Percentiles rank a stretch among this genome's conserved stretches.
Evolutionary conservation across 2,888 invertebrate species (phyloP).

Genomic region (Cheilosia vulpina): DNA sequence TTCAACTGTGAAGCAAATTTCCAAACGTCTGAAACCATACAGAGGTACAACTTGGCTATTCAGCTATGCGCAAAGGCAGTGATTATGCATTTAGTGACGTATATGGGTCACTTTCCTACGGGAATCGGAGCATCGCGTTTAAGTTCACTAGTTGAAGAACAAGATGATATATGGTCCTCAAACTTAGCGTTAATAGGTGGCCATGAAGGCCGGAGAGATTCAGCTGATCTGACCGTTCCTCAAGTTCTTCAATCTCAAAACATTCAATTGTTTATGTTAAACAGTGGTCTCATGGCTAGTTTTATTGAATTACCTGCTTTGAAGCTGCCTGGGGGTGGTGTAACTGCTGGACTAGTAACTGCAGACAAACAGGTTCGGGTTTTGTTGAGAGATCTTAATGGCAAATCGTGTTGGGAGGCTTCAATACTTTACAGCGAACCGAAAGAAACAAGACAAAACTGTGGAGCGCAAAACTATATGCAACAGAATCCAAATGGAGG

Average conservation of each 20-base stretch:
- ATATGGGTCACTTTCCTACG: constrained; percentile 97
- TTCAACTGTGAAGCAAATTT: constrained; percentile 80
- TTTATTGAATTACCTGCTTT: constrained; percentile 94
- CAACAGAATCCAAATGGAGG: constrained; percentile 50
- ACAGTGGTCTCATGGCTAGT: constrained; percentile 92
- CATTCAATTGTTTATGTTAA: constrained; percentile 93
- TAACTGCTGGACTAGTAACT: constrained; percentile 90
- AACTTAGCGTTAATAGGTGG: constrained; percentile 61
- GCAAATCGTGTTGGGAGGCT: constrained; percentile 98
- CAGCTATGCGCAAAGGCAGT: constrained; percentile 85
- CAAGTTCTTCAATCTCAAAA: constrained; percentile 93
- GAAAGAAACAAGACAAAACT: constrained; percentile 48
- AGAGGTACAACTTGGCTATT: constrained; percentile 85
- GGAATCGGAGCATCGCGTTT: constrained; percentile 94
- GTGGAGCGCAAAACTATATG: constrained; percentile 68
- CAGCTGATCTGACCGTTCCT: constrained; percentile 90
- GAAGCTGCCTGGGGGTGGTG: constrained; percentile 91
- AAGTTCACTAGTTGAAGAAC: constrained; percentile 95
- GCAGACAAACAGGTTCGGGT: constrained; percentile 94
- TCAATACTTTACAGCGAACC: constrained; percentile 94
- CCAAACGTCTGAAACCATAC: constrained; percentile 83
- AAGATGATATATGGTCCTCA: constrained; percentile 89
- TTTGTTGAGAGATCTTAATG: constrained; percentile 94
- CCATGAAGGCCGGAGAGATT: constrained; percentile 79
- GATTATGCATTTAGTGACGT: constrained; percentile 94